Evolutionary conservation across 1,140 invertebrate species (phyloP), one percentile per base, ranked within the genome.

Genomic region (Halictus rubicundus): DNA sequence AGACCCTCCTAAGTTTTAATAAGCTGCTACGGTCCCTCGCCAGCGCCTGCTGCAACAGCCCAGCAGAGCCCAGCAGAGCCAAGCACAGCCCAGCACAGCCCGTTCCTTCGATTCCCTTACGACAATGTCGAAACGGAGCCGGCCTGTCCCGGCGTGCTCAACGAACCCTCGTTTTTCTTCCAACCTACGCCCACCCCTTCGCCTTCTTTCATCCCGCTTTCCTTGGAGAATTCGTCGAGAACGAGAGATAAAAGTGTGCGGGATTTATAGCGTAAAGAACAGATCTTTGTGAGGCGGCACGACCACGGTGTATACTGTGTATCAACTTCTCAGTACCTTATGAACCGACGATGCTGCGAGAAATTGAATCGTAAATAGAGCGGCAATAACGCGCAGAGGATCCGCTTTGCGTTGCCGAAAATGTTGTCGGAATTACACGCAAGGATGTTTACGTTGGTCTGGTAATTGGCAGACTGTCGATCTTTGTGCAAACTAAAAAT

Each of bases 1-100:
- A 71, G 68, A 78, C 78, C 66, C 61, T 71, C 57, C 12, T 42
- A 81, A 83, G 68, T 81, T 87, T 87, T 88, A 85, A 87, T 88
- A 85, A 83, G 74, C 49, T 52, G 32, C 49, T 16, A 52, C 19
- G 83, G 68, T 71, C 25, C 65, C 64, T 71, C 57, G 59, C 23
- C 12, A 32, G 16, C 10, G n/a, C 6, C 46, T n/a, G n/a, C 25
- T 60, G 25, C 64, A 37, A 49, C 46, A 52, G n/a, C 37, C 19
- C 42, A 52, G 25, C 14, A 52, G 14, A 54, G 5, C 32, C 32
- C 32, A 5, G 32, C 32, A 32, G 32, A 32, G 32, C 32, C 32
- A 2, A 32, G 32, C 32, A 32, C 32, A n/a, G n/a, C n/a, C n/a
- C n/a, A n/a, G n/a, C n/a, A 32, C 49, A 19, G 21, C 49, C 49